A percentile compares a stretch with the other conserved stretches of the same genome.
These are phyloP conservation scores for Neria commutata DNA, from an alignment of 2,888 invertebrate species.

Conservation along the genomic window DNA sequence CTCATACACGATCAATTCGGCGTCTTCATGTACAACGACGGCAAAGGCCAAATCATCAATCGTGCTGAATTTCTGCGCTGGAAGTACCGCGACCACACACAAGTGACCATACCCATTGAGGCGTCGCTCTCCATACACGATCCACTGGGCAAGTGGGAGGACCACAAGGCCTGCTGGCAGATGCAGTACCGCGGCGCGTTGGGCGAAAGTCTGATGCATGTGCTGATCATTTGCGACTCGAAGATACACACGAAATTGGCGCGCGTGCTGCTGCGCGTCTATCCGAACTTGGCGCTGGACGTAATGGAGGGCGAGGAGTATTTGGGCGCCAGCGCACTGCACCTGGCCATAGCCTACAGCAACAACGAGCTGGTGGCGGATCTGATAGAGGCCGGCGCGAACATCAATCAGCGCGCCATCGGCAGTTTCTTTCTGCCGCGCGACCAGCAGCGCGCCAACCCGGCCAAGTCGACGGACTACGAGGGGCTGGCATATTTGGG, in stretches of 20 bases:
- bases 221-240: conserved; percentile 93
- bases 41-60: conserved; percentile 83
- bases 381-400: conserved; percentile 89
- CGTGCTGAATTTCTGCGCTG: conserved; percentile 86
- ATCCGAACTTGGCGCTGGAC: conserved; percentile 88
- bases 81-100: conserved; percentile 86
- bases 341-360: conserved; percentile 94
- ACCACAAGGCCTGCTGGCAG: conserved; percentile 97
- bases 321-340: conserved; percentile 91
- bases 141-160: conserved; percentile 85
- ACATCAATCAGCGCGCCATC: conserved; percentile 90
- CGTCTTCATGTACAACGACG: conserved; percentile 85
- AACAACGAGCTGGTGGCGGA: conserved; percentile 95
- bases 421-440: conserved; percentile 96
- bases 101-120: conserved; percentile 85
- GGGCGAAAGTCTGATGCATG: conserved; percentile 93
- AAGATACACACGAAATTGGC: conserved; percentile 76
- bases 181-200: conserved; percentile 94
- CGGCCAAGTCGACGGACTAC: conserved; percentile 86
- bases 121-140: conserved; percentile 84
- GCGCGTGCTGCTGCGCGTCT: conserved; percentile 86
- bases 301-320: conserved; percentile 98
- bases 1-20: conserved; percentile 85
- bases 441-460: conserved; percentile 85
- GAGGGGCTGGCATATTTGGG: conserved; percentile 97